Base-by-base conservation (phyloP, 2,888 invertebrate genomes). In the Macaria notata region DNA sequence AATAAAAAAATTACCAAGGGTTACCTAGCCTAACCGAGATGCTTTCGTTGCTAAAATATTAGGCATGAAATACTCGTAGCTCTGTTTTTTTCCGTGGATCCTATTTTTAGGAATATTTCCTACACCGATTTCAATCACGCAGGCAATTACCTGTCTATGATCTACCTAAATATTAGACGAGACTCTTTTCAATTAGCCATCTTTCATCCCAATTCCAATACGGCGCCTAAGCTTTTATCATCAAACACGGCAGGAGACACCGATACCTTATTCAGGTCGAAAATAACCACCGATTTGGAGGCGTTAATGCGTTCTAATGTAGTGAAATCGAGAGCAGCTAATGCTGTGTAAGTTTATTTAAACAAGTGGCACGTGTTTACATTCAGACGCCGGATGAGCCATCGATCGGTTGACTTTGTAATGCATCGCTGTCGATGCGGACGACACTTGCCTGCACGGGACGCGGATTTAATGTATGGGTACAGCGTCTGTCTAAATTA, bases 341-440 rank as follows among this genome's bases (percentile, higher is more conserved):
- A 91, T 91, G 90, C 88, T 73, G 81, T 73, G 73, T 74, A 80
- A 76, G 90, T 89, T 89, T 89, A 88, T 89, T 89, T 89, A 83
- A 84, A 90, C 91, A 91, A 91, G 90, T 88, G 91, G 87, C 87
- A 81, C 79, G 81, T 91, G 91, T 91, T 91, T 91, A 89, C 85
- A 63, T 54, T 75, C 75, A 78, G 77, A 76, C 84, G 87, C 86
- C 89, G 88, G 88, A 88, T 88, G 86, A 85, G 80, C 76, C 86
- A 88, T 89, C 87, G 89, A 90, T 91, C 89, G 83, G 88, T 86
- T 84, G 85, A 84, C 81, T 75, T 83, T 75, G 88, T 88, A 88
- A 88, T 86, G 87, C 87, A 87, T 84, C 87, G 78, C 79, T 76
- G 79, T 81, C 85, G 78, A 83, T 81, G 81, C 76, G 73, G 75